Base-by-base conservation (phyloP, 2,113 vertebrate genomes). In the Lampris incognitus region DNA sequence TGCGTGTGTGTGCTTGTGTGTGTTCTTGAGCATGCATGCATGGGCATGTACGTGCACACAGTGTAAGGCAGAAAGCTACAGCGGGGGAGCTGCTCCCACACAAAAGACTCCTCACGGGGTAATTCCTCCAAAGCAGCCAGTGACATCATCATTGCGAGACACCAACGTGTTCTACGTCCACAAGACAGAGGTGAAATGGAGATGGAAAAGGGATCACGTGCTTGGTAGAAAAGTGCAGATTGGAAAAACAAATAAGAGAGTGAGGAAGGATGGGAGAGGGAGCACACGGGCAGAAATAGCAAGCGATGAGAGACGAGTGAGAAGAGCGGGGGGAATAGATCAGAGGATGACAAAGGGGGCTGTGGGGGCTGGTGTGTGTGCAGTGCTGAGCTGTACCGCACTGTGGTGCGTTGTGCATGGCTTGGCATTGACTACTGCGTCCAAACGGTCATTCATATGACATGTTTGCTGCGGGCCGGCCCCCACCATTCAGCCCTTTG, bases 401-500 rank as follows among this genome's bases (percentile, higher is more conserved):
- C 66, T 74, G 60, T 60, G 87, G 81, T 83, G 41, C 70, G 37
- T 82, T 86, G 85, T 84, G 89, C 86, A 48, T 79, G 82, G 87
- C 60, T 73, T 85, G 76, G 89, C 80, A 82, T 67, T 83, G 88
- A 84, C 91, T 85, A 84, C 83, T 81, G 73, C 79, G 89, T 85
- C 90, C 89, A 91, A 91, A 90, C 92, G 90, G 89, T 88, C 89
- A 90, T 91, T 92, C 88, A 81, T 90, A 92, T 94, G 93, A 94
- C 93, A 94, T 76, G 88, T 92, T 82, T 94, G 93, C 94, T 93
- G 90, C 78, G 90, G 92, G 88, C 93, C 93, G 81, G 89, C 93
- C 93, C 91, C 88, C 78, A 78, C 87, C 69, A 93, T 94, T 93
- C 92, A 94, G 88, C 82, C 82, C 87, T 94, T 94, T 94, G 94